Conservation (phyloP, 2,888 invertebrate genomes). For the Drosophila antonietae region DNA sequence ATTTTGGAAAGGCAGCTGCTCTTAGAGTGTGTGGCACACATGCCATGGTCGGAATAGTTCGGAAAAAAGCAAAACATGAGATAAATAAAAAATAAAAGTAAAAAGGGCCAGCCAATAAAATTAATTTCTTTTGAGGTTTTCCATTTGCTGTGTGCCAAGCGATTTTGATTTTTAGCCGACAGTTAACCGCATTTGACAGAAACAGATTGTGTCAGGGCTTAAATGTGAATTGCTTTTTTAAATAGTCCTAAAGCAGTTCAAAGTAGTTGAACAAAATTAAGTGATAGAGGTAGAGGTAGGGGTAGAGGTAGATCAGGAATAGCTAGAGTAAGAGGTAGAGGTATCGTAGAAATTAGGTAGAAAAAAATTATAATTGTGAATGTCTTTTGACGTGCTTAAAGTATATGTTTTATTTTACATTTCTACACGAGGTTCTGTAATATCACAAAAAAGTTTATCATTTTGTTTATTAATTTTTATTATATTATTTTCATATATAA, state of each 20-base stretch:
- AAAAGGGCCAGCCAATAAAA: slow-evolving; percentile 63
- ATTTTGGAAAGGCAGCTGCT: slow-evolving; percentile 12
- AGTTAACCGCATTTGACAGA: slow-evolving; percentile 47
- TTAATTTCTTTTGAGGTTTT: slow-evolving; percentile 76
- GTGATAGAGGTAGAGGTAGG: too few species aligned
- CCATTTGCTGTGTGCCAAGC: slow-evolving; percentile 30
- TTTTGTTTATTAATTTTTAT: not conserved
- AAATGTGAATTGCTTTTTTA: slow-evolving; percentile 32
- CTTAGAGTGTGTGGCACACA: slow-evolving; percentile 2
- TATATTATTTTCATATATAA: too few species aligned
- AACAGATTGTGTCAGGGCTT: slow-evolving; percentile 21
- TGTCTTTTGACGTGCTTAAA: not conserved
- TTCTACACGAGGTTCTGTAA: not conserved
- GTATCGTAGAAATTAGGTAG: not conserved
- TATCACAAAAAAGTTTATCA: not conserved
- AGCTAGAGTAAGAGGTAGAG: not conserved
- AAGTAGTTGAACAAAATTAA: too few species aligned
- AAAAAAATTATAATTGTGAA: not conserved
- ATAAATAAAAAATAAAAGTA: slow-evolving; percentile 14
- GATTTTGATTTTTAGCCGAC: slow-evolving; percentile 52
- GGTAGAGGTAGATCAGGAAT: not conserved
- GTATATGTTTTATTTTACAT: not conserved
- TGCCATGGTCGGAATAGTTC: slow-evolving; percentile 52
- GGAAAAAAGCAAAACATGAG: slow-evolving; percentile 1
- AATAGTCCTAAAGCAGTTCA: slow-evolving; percentile 12